These are phyloP conservation scores for Linyphia triangularis DNA, from an alignment of 2,888 invertebrate genomes.

Conservation along the genomic window DNA sequence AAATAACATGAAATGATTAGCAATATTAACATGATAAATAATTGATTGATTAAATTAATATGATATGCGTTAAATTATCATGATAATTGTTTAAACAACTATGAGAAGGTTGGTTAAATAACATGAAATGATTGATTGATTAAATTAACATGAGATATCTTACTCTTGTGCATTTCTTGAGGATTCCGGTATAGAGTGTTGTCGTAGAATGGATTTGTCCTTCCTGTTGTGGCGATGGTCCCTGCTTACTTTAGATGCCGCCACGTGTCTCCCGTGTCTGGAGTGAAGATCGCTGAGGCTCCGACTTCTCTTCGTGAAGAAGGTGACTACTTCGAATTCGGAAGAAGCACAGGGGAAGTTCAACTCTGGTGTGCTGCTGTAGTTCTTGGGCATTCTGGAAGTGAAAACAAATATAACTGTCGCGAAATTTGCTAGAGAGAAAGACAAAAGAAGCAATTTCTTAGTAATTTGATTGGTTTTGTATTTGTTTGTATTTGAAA, in stretches of 20 bases:
- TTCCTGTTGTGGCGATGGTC: conserved; percentile 31
- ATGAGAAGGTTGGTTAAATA: no score
- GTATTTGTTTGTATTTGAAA: no score
- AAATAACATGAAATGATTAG: no score
- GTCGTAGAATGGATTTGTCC: conserved; percentile 37
- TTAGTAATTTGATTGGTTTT: no score
- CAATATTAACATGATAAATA: no score
- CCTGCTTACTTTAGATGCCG: conserved; percentile 21
- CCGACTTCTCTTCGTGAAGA: conserved; percentile 83
- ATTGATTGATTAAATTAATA: no score
- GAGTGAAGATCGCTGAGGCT: conserved; percentile 84
- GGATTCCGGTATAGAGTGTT: conserved; percentile 66
- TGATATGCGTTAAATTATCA: no score
- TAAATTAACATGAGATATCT: not conserved
- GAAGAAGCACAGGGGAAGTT: conserved; percentile 1
- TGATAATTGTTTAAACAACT: no score
- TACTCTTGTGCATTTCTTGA: conserved; percentile 34
- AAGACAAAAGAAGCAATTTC: no score
- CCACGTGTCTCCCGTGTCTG: conserved; percentile 76
- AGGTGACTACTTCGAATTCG: not conserved
- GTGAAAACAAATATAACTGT: not conserved
- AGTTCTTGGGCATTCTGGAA: conserved; percentile 67
- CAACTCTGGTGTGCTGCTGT: conserved; percentile 71
- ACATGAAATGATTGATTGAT: no score
- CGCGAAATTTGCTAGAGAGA: not conserved